These are phyloP conservation scores for Rhinogobius similis DNA, from an alignment of 2,113 vertebrate genomes.

Conservation along the genomic window DNA sequence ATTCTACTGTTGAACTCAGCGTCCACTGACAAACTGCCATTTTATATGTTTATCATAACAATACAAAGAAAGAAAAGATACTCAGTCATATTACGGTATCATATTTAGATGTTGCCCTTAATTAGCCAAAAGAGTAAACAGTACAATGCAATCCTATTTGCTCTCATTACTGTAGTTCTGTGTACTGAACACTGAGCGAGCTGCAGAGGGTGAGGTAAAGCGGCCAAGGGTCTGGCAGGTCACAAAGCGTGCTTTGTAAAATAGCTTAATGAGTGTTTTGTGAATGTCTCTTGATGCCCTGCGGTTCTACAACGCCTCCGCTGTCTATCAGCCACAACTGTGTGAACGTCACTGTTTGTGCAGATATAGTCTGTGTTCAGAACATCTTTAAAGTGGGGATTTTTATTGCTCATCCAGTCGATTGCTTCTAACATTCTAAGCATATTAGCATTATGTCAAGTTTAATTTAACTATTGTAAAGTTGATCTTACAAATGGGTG, in stretches of 20 bases:
- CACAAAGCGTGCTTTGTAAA: slow-evolving; percentile 78
- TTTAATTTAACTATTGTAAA: slow-evolving; percentile 68
- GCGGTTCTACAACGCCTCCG: slow-evolving; percentile 68
- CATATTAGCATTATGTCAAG: slow-evolving; percentile 74
- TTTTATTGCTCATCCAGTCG: slow-evolving; percentile 74
- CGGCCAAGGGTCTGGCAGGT: slow-evolving; percentile 63
- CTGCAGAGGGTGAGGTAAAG: slow-evolving; percentile 35
- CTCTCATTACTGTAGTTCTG: slow-evolving; percentile 43
- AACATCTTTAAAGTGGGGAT: slow-evolving; percentile 65
- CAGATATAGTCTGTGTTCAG: slow-evolving; percentile 35
- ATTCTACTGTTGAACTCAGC: slow-evolving; percentile 12
- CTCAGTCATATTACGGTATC: background rate
- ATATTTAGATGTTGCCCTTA: background rate
- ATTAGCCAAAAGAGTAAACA: background rate
- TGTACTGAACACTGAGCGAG: slow-evolving; percentile 14
- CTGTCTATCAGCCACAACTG: slow-evolving; percentile 61
- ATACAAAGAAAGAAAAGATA: background rate
- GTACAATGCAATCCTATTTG: slow-evolving; percentile 57
- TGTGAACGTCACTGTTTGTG: slow-evolving; percentile 32
- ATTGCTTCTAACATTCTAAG: slow-evolving; percentile 36
- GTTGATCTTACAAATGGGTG: background rate
- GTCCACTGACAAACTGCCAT: background rate
- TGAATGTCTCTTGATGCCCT: slow-evolving; percentile 71
- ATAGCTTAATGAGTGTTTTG: slow-evolving; percentile 77
- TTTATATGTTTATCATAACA: background rate